Evolutionary conservation across 2,888 invertebrate species (phyloP), one percentile per base, ranked within the genome.

Genomic region (Smittia sp.): DNA sequence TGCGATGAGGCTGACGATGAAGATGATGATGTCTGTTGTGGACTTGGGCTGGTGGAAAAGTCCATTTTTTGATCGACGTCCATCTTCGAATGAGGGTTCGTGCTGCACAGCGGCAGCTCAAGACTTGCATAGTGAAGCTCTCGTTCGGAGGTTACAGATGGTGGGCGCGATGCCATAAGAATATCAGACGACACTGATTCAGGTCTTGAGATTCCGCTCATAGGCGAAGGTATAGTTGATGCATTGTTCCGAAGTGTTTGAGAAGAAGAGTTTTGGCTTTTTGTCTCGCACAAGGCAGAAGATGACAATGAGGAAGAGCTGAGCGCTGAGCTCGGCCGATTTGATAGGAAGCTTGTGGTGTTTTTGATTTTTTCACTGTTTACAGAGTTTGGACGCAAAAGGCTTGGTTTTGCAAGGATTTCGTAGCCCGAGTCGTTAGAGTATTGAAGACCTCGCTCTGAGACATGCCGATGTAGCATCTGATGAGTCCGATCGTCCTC

Each of bases 41-140:
- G 79, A 74, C 79, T 80, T 74, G 78, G 78, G 76, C 79, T 78
- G 74, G 78, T 58, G 1, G 58, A 58, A 78, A 39, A 54, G 54
- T 70, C 62, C 39, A 39, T 72, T 20, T 63, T 41, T 13, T 20
- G 13, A 65, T 73, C 73, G 25, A 73, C 73, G 11, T 73, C 73
- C 73, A 54, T 79, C 81, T 41, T 79, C 79, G 63, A 22, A 79
- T 24, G 81, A 83, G 75, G 38, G 25, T 25, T 73, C 11, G 6
- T 46, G n/a, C 20, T 74, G 18, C 73, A 41, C 69, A 75, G 77
- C 66, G 83, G 81, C 74, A 89, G 80, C 80, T 89, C 89, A 75
- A 89, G 82, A 77, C 87, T 89, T 62, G 89, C 89, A 79, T 90
- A 90, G 78, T 88, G 86, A 74, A 90, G 79, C 76, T 85, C 85